Percentiles rank a stretch among this genome's conserved stretches.
These are phyloP conservation scores for Tinamus major DNA, from an alignment of 2,797 vertebrate species.

Conservation along the genomic window DNA sequence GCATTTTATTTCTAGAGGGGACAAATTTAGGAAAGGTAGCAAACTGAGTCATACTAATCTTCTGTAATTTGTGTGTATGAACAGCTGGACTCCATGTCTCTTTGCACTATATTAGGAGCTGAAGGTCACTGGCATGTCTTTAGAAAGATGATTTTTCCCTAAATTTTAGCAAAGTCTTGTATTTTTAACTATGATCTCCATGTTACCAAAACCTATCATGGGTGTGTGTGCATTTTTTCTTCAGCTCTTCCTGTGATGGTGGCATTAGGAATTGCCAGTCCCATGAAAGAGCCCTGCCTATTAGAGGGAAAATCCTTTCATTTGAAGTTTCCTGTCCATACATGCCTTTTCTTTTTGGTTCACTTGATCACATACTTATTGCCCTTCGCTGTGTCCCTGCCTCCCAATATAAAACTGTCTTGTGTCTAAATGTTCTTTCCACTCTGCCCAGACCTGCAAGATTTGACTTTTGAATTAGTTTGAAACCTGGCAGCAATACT, in stretches of 20 bases:
- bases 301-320: not conserved
- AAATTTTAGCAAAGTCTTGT: not conserved
- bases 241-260: not conserved
- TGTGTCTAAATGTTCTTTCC: not conserved
- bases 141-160: not conserved
- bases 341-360: fast-evolving
- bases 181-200: not conserved
- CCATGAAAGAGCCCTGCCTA: not conserved
- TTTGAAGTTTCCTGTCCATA: not conserved
- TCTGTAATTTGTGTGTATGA: conserved; percentile 1
- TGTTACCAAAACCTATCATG: fast-evolving
- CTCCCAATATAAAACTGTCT: not conserved
- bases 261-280: not conserved
- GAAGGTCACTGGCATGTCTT: not conserved
- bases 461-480: not conserved
- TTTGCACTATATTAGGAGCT: not conserved
- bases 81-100: conserved; percentile 1
- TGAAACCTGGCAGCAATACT: not conserved
- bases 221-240: not conserved
- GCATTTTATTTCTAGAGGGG: not conserved
- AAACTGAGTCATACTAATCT: not conserved
- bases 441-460: not conserved
- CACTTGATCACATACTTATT: not conserved
- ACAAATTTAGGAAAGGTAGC: not conserved
- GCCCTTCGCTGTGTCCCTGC: not conserved